Evolutionary conservation across 2,113 vertebrate species (phyloP).

Genomic region (Nansenia antarctica): DNA sequence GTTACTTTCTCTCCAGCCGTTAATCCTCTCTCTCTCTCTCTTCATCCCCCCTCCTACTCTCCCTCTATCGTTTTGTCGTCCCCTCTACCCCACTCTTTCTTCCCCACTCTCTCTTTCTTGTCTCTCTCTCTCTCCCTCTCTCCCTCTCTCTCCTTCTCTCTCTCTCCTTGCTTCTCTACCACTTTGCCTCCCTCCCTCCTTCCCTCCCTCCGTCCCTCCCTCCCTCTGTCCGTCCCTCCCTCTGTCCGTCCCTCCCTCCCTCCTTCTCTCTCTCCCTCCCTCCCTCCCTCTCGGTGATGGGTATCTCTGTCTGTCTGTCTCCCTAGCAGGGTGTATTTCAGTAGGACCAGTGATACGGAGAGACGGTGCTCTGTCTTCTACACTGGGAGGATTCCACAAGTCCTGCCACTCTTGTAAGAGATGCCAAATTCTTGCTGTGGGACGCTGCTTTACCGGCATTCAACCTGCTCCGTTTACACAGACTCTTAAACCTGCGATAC

Average conservation of each 20-base stretch:
- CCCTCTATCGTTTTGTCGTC: too few species aligned
- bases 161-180: not conserved
- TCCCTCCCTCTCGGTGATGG: constrained; percentile 40
- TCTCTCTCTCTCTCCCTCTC: too few species aligned
- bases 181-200: not conserved
- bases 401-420: not conserved
- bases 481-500: too few species aligned
- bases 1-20: too few species aligned
- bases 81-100: not conserved
- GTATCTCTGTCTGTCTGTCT: constrained; percentile 30
- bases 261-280: constrained; percentile 8
- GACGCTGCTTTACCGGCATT: too few species aligned
- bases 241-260: not conserved
- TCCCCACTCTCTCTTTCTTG: constrained; percentile 32
- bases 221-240: not conserved
- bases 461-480: too few species aligned
- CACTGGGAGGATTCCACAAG: not conserved
- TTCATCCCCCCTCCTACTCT: not conserved
- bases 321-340: not conserved
- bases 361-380: too few species aligned
- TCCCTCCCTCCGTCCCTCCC: constrained; percentile 40
- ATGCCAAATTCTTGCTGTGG: not conserved
- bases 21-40: not conserved
- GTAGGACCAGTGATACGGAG: too few species aligned
- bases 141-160: not conserved